Evolutionary conservation across 2,888 invertebrate species (phyloP), one percentile per base, ranked within the genome.

Genomic region (Sicus ferrugineus): DNA sequence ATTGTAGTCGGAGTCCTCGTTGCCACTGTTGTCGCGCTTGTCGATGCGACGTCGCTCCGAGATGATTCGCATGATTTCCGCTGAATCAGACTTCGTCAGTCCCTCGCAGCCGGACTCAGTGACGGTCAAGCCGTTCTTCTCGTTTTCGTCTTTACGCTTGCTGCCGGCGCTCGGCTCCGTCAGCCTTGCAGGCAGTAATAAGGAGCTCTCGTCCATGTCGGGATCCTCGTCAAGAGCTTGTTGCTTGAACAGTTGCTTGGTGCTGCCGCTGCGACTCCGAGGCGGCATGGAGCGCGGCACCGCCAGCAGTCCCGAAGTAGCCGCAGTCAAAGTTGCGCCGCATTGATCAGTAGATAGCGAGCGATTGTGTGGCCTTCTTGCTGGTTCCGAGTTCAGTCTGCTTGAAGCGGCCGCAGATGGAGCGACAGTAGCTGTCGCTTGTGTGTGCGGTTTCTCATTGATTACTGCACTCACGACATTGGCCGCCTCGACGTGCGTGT

Each of bases 221-320:
- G 81, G 83, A 72, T 87, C 84, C 74, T 88, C 88, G 72, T 89
- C 89, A 69, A 88, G 84, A 0, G 88, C 88, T 74, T 86, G 84
- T 74, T 89, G 88, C 77, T 88, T 89, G 77, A 89, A 89, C 14
- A 89, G 82, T 78, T 89, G 88, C 75, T 88, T 89, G 26, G 88
- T 88, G 79, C 89, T 89, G 72, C 81, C 84, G 70, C 85, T 85
- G 71, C 85, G 82, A 75, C 82, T 85, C 54, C 84, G 78, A 77
- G 83, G 86, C 58, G 85, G 85, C 82, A 84, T 82, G 58, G 81
- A 78, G 50, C 83, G 80, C 62, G 86, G 85, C 72, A 85, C 84
- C 21, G 84, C 83, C 2, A 85, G 76, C 67, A 80, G 75, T 65
- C 81, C 79, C 74, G 78, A 77, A 54, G 79, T 76, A 38, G 75